A percentile compares a stretch with the other conserved stretches of the same genome.
These are phyloP conservation scores for Synaphobranchus kaupii DNA, from an alignment of 2,797 vertebrate species.

Conservation along the genomic window DNA sequence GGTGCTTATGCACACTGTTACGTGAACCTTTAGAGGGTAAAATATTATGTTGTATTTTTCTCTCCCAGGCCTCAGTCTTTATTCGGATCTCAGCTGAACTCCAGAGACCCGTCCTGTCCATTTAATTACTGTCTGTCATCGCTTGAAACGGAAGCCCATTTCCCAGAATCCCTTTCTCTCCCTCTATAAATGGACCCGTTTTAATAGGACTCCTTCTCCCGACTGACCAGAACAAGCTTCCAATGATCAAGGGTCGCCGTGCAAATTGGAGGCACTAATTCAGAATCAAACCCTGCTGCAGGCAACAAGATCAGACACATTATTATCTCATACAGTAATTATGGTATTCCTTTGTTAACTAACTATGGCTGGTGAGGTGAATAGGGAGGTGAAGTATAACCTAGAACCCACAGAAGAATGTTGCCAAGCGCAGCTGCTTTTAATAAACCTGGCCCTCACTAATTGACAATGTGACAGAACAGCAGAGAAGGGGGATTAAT, in stretches of 20 bases:
- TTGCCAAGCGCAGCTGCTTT: neutral
- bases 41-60: neutral
- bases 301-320: neutral
- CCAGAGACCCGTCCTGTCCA: neutral
- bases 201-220: neutral
- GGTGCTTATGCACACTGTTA: neutral
- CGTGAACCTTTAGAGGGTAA: neutral
- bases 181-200: neutral
- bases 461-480: constrained; percentile 31
- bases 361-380: constrained; percentile 18
- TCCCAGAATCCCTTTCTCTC: neutral
- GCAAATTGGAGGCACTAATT: neutral
- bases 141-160: neutral
- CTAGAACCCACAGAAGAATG: constrained; percentile 2
- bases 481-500: constrained; percentile 8
- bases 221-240: neutral
- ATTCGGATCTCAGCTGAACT: neutral
- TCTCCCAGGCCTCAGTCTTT: neutral
- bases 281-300: constrained; percentile 6
- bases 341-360: neutral
- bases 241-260: neutral
- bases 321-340: neutral
- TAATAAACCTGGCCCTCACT: constrained; percentile 13
- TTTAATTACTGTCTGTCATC: neutral
- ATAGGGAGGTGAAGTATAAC: constrained; percentile 18